phyloP scores from a whole-genome alignment of 2,888 invertebrate genomes.

The Agriopis marginaria region DNA sequence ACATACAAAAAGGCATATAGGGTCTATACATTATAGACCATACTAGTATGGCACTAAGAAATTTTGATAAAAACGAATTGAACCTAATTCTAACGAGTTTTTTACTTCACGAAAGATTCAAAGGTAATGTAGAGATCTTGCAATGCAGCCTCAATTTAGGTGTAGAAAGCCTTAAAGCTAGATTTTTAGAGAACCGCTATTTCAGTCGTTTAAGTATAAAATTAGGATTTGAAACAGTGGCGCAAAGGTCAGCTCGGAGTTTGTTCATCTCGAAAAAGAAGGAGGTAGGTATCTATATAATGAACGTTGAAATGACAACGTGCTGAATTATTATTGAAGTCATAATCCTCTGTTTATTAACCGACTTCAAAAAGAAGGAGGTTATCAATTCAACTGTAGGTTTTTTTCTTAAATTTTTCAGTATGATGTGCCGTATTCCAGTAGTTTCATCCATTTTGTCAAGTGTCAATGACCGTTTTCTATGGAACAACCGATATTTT shows the following conservation, averaged over 20 bases:
- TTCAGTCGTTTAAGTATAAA: slow-evolving; percentile 25
- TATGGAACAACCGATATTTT: too few relatives aligned
- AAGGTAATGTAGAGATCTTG: neutral
- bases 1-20: too few relatives aligned
- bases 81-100: neutral
- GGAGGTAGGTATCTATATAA: neutral
- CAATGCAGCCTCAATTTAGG: neutral
- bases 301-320: neutral
- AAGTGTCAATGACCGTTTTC: too few relatives aligned
- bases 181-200: slow-evolving; percentile 31
- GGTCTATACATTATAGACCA: too few relatives aligned
- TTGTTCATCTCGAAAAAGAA: slow-evolving; percentile 35
- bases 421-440: neutral
- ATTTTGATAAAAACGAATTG: neutral
- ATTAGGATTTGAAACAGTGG: slow-evolving; percentile 35
- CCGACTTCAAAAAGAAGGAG: too few relatives aligned
- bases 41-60: too few relatives aligned
- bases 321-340: neutral
- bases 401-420: neutral
- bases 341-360: neutral
- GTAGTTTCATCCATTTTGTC: too few relatives aligned
- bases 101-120: neutral
- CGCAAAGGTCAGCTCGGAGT: slow-evolving; percentile 29
- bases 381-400: too few relatives aligned
- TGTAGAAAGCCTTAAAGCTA: slow-evolving; percentile 18